Conservation (phyloP, 2,113 vertebrate species). For the Ophiodon elongatus region DNA sequence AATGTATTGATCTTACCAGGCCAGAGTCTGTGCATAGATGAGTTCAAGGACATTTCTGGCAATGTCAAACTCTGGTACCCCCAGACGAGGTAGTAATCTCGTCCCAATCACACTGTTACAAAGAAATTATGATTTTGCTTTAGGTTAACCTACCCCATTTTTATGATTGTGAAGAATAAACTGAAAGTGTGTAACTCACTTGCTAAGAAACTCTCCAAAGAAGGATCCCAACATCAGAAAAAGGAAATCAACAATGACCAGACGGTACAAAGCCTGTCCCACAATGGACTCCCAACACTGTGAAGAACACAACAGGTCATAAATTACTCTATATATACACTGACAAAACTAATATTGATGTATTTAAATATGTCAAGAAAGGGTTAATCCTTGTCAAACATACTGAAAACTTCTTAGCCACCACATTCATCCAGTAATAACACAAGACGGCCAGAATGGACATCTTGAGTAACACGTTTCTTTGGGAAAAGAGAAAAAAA, state of each 20-base stretch:
- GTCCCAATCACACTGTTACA: slow-evolving; percentile 88
- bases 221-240: slow-evolving; percentile 92
- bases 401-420: slow-evolving; percentile 76
- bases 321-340: neutral
- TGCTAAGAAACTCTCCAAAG: slow-evolving; percentile 93
- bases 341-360: neutral
- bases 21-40: slow-evolving; percentile 94
- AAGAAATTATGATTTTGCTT: slow-evolving; percentile 5
- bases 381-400: slow-evolving; percentile 6
- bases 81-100: slow-evolving; percentile 77
- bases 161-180: neutral
- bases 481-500: slow-evolving; percentile 63
- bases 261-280: slow-evolving; percentile 93
- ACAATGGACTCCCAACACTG: slow-evolving; percentile 96
- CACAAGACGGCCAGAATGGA: slow-evolving; percentile 93
- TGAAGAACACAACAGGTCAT: slow-evolving; percentile 9
- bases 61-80: slow-evolving; percentile 93
- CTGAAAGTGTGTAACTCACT: slow-evolving; percentile 81
- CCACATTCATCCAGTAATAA: slow-evolving; percentile 90
- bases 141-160: neutral
- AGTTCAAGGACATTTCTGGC: slow-evolving; percentile 94
- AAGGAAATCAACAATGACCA: slow-evolving; percentile 93
- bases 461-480: slow-evolving; percentile 92
- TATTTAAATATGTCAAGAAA: neutral
- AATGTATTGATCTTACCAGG: slow-evolving; percentile 84